phyloP scores from a whole-genome alignment of 2,797 vertebrate genomes.

The Pseudomugil tenellus region DNA sequence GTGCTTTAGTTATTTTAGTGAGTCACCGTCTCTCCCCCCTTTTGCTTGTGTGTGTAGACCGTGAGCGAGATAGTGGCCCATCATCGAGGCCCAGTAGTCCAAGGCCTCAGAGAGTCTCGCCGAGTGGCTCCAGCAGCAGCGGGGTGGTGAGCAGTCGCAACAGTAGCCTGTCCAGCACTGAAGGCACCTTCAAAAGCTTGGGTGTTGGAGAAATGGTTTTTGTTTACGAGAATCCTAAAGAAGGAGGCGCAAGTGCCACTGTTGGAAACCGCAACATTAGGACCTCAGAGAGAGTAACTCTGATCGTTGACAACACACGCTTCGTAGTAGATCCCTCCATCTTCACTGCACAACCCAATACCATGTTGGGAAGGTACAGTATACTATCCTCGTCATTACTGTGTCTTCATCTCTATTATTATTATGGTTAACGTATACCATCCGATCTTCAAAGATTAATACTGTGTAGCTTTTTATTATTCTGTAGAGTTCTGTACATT shows the following conservation, averaged over 20 bases:
- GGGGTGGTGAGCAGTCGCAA: slow-evolving; percentile 92
- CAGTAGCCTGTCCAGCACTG: slow-evolving; percentile 93
- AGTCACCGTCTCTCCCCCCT: background rate
- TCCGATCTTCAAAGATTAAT: background rate
- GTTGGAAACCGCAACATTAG: slow-evolving; percentile 7
- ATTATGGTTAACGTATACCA: background rate
- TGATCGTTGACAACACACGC: slow-evolving; percentile 98
- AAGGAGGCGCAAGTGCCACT: slow-evolving; percentile 2
- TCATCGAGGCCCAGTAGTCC: slow-evolving; percentile 94
- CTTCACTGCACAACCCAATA: slow-evolving; percentile 98
- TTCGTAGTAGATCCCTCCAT: slow-evolving; percentile 98
- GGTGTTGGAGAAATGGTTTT: slow-evolving; percentile 92
- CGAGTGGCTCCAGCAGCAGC: slow-evolving; percentile 91
- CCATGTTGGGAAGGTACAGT: slow-evolving; percentile 97
- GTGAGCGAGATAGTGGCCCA: slow-evolving; percentile 90
- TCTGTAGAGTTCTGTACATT: background rate
- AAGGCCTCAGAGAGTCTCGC: slow-evolving; percentile 92
- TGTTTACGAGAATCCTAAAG: slow-evolving; percentile 83
- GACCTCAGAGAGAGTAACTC: slow-evolving; percentile 93
- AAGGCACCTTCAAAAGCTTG: slow-evolving; percentile 90
- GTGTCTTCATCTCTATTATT: background rate
- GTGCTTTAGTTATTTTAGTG: background rate
- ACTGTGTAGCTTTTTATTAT: background rate
- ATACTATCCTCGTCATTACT: background rate
- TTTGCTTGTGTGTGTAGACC: slow-evolving; percentile 68